A percentile compares a stretch with the other conserved stretches of the same genome.
Conservation (phyloP, 2,888 invertebrate species). For the Smittia sp. region DNA sequence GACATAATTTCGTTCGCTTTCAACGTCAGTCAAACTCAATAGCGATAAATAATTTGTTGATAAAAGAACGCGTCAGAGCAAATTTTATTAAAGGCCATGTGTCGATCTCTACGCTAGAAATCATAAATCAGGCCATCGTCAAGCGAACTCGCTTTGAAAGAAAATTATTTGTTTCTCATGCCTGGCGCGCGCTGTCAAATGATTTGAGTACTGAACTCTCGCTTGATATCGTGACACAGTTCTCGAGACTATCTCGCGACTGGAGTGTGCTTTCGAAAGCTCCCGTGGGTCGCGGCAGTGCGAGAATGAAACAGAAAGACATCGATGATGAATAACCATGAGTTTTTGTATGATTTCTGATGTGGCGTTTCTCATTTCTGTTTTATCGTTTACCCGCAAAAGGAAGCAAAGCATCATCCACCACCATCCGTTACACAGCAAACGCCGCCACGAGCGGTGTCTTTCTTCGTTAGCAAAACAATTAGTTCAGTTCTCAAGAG, state of each 20-base stretch:
- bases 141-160: no score
- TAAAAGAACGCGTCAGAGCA: no score
- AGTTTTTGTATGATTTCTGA: not conserved
- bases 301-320: not conserved
- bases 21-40: no score
- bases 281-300: not conserved
- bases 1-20: no score
- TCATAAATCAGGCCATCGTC: no score
- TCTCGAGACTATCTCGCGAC: not conserved
- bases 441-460: conserved; percentile 47
- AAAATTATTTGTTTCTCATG: no score
- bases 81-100: no score
- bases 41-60: no score
- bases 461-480: conserved; percentile 53
- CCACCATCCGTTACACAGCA: conserved; percentile 6
- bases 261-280: conserved; percentile 4
- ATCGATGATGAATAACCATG: not conserved
- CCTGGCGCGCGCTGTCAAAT: not conserved
- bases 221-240: not conserved
- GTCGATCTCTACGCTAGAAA: no score
- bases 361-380: not conserved
- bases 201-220: not conserved
- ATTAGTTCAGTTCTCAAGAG: conserved; percentile 54
- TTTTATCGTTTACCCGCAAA: conserved; percentile 4
- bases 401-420: conserved; percentile 37